A percentile compares a stretch with the other conserved stretches of the same genome.
These are phyloP conservation scores for Lepidochitona cinerea DNA, from an alignment of 2,888 invertebrate species.

Conservation along the genomic window DNA sequence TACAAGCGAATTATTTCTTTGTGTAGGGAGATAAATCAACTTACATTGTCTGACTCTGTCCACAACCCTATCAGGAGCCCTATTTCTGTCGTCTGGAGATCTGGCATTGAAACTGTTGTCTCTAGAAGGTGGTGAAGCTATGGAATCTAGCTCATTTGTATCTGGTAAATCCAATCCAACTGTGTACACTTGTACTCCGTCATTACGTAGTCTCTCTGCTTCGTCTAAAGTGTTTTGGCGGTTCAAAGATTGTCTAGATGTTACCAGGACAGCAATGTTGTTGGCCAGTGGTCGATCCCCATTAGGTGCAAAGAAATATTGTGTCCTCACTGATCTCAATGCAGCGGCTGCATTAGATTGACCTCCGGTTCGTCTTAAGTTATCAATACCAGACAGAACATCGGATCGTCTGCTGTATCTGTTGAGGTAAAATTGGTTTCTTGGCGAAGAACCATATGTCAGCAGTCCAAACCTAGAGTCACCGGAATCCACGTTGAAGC, in stretches of 20 bases:
- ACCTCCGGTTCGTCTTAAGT: background rate
- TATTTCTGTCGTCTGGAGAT: background rate
- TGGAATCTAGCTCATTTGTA: background rate
- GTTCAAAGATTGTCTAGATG: conserved; percentile 33
- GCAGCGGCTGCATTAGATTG: background rate
- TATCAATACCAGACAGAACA: background rate
- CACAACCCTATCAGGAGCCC: background rate
- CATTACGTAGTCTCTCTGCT: background rate
- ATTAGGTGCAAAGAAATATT: conserved; percentile 41
- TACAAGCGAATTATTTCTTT: too few relatives aligned
- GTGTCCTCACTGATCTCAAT: conserved; percentile 18
- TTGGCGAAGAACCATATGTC: conserved; percentile 5
- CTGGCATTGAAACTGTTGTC: background rate
- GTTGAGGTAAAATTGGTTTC: background rate
- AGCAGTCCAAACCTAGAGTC: background rate
- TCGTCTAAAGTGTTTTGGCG: background rate
- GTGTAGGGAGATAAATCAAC: background rate
- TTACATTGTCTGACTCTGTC: background rate
- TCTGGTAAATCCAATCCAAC: background rate
- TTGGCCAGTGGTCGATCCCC: conserved; percentile 54
- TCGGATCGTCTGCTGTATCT: background rate
- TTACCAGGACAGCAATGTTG: conserved; percentile 52
- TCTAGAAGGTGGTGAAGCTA: background rate
- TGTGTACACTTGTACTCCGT: background rate
- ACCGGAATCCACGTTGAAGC: conserved; percentile 25